Base-by-base conservation (phyloP, 2,888 invertebrate genomes). In the Syrista parreyssii region DNA sequence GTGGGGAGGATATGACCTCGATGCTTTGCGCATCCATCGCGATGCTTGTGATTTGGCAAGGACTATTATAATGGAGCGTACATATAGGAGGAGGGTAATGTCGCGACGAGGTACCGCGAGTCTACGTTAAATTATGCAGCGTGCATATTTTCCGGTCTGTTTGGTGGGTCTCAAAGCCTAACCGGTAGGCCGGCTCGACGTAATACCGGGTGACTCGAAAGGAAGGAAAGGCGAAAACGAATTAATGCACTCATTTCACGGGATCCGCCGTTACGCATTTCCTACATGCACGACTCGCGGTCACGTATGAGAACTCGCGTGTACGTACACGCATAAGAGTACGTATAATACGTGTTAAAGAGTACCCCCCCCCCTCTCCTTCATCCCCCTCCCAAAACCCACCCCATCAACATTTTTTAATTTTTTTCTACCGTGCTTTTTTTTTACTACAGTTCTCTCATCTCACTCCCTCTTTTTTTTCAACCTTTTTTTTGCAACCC, bases 61-160 rank as follows among this genome's bases (percentile, higher is more conserved):
- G 40, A 83, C 75, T 75, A 81, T 80, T 79, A 81, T 82, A 83
- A 81, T 81, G 76, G 73, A 68, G 76, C 76, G 78, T 79, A n/a
- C n/a, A 76, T 32, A 69, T 15, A 30, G 69, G 69, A 32, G 69
- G 69, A 69, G 30, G 30, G 68, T 35, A 40, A 15, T 30, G 69
- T 32, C 12, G 31, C 30, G 69, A 32, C 69, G 69, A 12, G 12
- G 82, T 84, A 85, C 85, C 86, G 15, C 69, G 69, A 69, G 69
- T 69, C 40, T 85, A 86, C 84, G 84, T 83, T 88, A 86, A 90
- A 90, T 90, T 90, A 90, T 90, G 90, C 89, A 90, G 88, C 87
- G 87, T 89, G 89, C 90, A 89, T 90, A 90, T 91, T 90, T 90
- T 91, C 90, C 89, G 90, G 89, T 89, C 91, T 90, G 90, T 90